A percentile compares a stretch with the other conserved stretches of the same genome.
phyloP scores from a whole-genome alignment of 2,888 invertebrate genomes.

The Sericinus montela region DNA sequence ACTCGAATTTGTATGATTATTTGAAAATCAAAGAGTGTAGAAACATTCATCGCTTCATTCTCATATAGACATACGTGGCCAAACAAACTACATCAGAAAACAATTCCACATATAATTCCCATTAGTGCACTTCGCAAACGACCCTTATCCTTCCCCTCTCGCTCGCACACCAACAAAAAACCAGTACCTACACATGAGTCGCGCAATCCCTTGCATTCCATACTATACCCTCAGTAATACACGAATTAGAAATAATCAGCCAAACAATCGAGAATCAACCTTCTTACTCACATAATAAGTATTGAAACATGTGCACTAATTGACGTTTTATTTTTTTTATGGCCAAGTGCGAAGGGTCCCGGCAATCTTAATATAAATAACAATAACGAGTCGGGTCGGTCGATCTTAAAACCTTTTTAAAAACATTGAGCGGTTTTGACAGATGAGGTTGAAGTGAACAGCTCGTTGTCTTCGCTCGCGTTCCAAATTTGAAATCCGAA shows the following conservation, averaged over 20 bases:
- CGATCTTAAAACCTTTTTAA: slow-evolving; percentile 59
- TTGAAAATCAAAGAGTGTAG: not conserved
- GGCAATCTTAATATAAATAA: slow-evolving; percentile 73
- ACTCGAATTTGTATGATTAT: no score
- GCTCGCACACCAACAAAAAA: slow-evolving; percentile 69
- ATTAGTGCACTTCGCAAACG: slow-evolving; percentile 72
- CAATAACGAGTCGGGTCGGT: slow-evolving; percentile 66
- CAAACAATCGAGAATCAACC: slow-evolving; percentile 32
- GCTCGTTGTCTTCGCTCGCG: slow-evolving; percentile 41
- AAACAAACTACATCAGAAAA: slow-evolving; percentile 8
- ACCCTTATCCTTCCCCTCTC: slow-evolving; percentile 46
- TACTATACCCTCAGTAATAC: slow-evolving; percentile 51
- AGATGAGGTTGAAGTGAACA: slow-evolving; percentile 52
- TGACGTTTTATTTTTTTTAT: slow-evolving; percentile 44
- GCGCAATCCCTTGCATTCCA: slow-evolving; percentile 73
- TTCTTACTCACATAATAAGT: slow-evolving; percentile 36
- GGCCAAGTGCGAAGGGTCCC: slow-evolving; percentile 66
- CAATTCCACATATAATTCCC: slow-evolving; percentile 59
- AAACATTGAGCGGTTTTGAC: slow-evolving; percentile 69
- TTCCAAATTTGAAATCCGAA: not conserved
- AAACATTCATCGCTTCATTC: not conserved
- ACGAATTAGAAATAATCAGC: slow-evolving; percentile 26
- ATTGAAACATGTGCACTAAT: slow-evolving; percentile 29
- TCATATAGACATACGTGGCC: not conserved
- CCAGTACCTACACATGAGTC: slow-evolving; percentile 55